Evolutionary conservation across 2,797 vertebrate species (phyloP).

Genomic region (Trachurus trachurus): DNA sequence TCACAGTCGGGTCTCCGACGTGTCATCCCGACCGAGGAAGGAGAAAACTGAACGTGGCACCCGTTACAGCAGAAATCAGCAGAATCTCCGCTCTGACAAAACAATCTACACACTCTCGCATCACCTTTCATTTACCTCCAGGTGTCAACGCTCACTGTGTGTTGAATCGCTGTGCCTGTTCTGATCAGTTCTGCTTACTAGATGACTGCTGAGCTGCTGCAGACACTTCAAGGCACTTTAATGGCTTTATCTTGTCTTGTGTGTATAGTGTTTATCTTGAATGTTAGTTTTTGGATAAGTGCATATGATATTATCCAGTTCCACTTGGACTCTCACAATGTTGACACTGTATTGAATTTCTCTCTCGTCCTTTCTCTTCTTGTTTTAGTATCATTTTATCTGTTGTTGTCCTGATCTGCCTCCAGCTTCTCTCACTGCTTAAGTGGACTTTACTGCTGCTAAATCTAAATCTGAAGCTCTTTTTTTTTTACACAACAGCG

Average conservation of each 20-base stretch:
- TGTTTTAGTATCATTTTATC: too few species aligned
- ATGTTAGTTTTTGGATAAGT: too few species aligned
- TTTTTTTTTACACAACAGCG: not conserved
- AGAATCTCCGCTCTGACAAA: constrained; percentile 74
- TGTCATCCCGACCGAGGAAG: constrained; percentile 53
- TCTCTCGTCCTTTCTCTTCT: too few species aligned
- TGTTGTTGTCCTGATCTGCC: not conserved
- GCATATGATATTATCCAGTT: too few species aligned
- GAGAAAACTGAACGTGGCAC: constrained; percentile 59
- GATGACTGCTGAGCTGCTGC: constrained; percentile 51
- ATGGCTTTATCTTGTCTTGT: not conserved
- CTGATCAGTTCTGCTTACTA: constrained; percentile 66
- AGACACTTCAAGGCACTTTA: constrained; percentile 36
- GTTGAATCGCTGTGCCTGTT: constrained; percentile 68
- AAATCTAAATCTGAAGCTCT: not conserved
- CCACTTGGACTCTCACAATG: too few species aligned
- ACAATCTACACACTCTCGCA: constrained; percentile 70
- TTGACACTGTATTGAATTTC: too few species aligned
- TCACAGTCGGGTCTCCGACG: constrained; percentile 69
- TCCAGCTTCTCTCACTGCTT: not conserved
- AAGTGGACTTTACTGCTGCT: not conserved
- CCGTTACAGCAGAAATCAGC: constrained; percentile 63
- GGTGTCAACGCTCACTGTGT: constrained; percentile 54
- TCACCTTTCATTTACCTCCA: constrained; percentile 73
- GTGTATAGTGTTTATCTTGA: too few species aligned